Percentiles rank a stretch among this genome's conserved stretches.
phyloP scores from a whole-genome alignment of 2,888 invertebrate genomes.

The Hirtodrosophila alboralis region DNA sequence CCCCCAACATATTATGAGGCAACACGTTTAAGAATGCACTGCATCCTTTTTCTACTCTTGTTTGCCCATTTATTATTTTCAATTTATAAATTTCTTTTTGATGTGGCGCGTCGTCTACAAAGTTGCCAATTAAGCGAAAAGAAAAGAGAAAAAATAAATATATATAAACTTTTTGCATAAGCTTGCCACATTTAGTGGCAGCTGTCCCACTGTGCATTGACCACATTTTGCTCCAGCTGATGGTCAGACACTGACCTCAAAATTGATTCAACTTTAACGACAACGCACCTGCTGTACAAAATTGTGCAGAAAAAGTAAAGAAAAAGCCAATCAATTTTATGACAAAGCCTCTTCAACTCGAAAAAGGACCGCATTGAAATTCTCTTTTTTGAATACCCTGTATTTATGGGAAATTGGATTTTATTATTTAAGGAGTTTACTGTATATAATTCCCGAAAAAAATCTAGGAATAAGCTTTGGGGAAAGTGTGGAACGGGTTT shows the following conservation, averaged over 20 bases:
- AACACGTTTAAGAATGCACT: slow-evolving; percentile 25
- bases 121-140: slow-evolving; percentile 66
- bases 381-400: too few species aligned
- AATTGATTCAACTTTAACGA: neutral
- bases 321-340: slow-evolving; percentile 77
- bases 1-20: slow-evolving; percentile 80
- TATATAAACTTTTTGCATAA: slow-evolving; percentile 60
- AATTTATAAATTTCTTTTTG: slow-evolving; percentile 40
- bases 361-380: slow-evolving; percentile 24
- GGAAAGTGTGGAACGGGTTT: too few species aligned
- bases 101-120: slow-evolving; percentile 61
- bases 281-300: slow-evolving; percentile 32
- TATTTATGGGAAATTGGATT: too few species aligned
- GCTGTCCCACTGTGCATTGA: slow-evolving; percentile 41
- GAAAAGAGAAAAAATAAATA: too few species aligned
- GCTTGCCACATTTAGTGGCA: slow-evolving; percentile 30
- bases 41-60: slow-evolving; percentile 15
- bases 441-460: too few species aligned
- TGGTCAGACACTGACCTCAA: slow-evolving; percentile 49
- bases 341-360: slow-evolving; percentile 43
- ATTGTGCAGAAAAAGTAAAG: slow-evolving; percentile 3
- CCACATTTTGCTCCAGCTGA: slow-evolving; percentile 21
- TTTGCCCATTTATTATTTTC: slow-evolving; percentile 37
- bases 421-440: too few species aligned
- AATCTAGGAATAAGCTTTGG: too few species aligned